Evolutionary conservation across 2,797 vertebrate species (phyloP).

Genomic region (Poeciliopsis paucimaculata): DNA sequence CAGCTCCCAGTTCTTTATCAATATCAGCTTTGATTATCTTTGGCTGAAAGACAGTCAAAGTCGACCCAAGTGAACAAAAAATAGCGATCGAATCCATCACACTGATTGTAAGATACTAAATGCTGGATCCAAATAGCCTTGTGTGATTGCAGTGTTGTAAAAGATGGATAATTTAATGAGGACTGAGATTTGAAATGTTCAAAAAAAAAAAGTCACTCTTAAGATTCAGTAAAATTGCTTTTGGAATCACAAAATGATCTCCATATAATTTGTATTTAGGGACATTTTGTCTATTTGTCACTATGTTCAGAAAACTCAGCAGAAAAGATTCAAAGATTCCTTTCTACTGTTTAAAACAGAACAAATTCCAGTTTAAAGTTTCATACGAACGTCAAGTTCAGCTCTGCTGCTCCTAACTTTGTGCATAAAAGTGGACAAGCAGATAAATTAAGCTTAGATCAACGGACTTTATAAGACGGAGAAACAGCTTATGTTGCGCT

Average conservation of each 20-base stretch:
- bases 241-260: not conserved
- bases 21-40: not conserved
- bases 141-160: not conserved
- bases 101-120: not conserved
- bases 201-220: not conserved
- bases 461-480: not conserved
- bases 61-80: not conserved
- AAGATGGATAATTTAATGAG: not conserved
- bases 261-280: not conserved
- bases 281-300: not conserved
- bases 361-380: not conserved
- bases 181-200: not conserved
- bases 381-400: not conserved
- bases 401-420: not conserved
- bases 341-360: not conserved
- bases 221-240: not conserved
- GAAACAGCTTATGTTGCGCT: not conserved
- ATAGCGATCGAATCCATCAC: not conserved
- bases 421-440: not conserved
- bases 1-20: not conserved
- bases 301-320: not conserved
- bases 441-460: constrained; percentile 3
- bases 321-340: not conserved
- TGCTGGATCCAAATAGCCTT: not conserved
- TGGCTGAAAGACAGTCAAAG: not conserved